Evolutionary conservation across 2,888 invertebrate genomes (phyloP).

Genomic region (Tetropium fuscum): DNA sequence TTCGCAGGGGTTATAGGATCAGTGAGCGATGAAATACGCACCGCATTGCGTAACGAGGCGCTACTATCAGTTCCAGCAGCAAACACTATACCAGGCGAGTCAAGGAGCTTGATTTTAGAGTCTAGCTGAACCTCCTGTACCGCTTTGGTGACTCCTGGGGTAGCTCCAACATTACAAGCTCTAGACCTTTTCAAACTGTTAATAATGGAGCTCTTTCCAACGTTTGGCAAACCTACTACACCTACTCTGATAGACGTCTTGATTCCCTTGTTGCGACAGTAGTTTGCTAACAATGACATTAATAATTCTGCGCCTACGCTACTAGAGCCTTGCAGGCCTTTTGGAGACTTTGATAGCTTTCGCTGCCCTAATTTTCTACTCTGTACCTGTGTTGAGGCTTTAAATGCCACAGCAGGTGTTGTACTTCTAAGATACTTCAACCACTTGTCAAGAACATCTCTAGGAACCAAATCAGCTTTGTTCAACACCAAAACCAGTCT

Average conservation of each 20-base stretch:
- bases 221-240: slow-evolving; percentile 97
- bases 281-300: slow-evolving; percentile 93
- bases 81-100: slow-evolving; percentile 97
- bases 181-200: slow-evolving; percentile 96
- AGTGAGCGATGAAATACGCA: slow-evolving; percentile 84
- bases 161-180: slow-evolving; percentile 94
- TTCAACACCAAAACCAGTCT: slow-evolving; percentile 94
- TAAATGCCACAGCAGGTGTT: slow-evolving; percentile 90
- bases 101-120: slow-evolving; percentile 93
- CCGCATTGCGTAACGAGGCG: slow-evolving; percentile 91
- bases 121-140: slow-evolving; percentile 97
- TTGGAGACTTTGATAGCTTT: slow-evolving; percentile 70
- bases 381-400: slow-evolving; percentile 90
- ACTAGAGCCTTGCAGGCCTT: slow-evolving; percentile 79
- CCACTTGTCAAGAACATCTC: slow-evolving; percentile 91
- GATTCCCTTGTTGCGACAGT: slow-evolving; percentile 92
- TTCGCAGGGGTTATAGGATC: slow-evolving; percentile 91
- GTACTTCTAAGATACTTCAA: slow-evolving; percentile 86
- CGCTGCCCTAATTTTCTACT: slow-evolving; percentile 83
- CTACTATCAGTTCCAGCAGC: slow-evolving; percentile 77
- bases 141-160: slow-evolving; percentile 93
- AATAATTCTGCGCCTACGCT: slow-evolving; percentile 95
- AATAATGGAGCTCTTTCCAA: slow-evolving; percentile 98
- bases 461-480: slow-evolving; percentile 96
- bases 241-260: slow-evolving; percentile 95